Conservation (phyloP, 2,888 invertebrate species). For the Orchestes rusci region DNA sequence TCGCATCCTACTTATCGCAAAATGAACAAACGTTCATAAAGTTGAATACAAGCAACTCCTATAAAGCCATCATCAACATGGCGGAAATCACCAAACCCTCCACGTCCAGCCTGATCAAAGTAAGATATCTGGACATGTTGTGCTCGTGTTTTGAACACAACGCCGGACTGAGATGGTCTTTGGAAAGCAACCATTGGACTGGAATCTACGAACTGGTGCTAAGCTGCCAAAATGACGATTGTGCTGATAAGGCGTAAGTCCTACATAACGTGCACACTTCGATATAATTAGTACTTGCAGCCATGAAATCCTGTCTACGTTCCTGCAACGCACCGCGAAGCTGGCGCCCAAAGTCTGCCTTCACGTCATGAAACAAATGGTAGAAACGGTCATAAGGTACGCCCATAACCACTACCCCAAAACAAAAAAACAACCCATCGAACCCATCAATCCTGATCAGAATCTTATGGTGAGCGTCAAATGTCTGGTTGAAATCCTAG, state of each 20-base stretch:
- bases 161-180: slow-evolving; percentile 16
- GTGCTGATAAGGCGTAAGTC: slow-evolving; percentile 17
- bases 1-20: slow-evolving; percentile 11
- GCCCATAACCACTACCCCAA: slow-evolving; percentile 8
- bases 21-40: slow-evolving; percentile 15
- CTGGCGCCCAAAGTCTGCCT: slow-evolving; percentile 17
- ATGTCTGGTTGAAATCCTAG: slow-evolving; percentile 16
- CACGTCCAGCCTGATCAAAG: slow-evolving; percentile 11
- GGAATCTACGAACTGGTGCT: slow-evolving; percentile 17
- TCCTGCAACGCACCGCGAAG: slow-evolving; percentile 14
- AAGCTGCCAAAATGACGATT: slow-evolving; percentile 10
- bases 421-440: slow-evolving; percentile 11
- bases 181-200: slow-evolving; percentile 17
- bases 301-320: slow-evolving; percentile 12
- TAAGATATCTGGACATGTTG: slow-evolving; percentile 17
- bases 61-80: slow-evolving; percentile 9
- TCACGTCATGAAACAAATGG: slow-evolving; percentile 19
- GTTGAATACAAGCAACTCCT: slow-evolving; percentile 6
- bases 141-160: slow-evolving; percentile 17
- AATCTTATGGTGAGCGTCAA: slow-evolving; percentile 3
- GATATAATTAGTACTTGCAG: no score
- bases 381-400: slow-evolving; percentile 9
- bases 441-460: slow-evolving; percentile 5
- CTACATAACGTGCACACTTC: no score
- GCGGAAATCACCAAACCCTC: slow-evolving; percentile 7